A percentile compares a stretch with the other conserved stretches of the same genome.
Evolutionary conservation across 2,113 vertebrate species (phyloP).

Genomic region (Plecotus auritus): DNA sequence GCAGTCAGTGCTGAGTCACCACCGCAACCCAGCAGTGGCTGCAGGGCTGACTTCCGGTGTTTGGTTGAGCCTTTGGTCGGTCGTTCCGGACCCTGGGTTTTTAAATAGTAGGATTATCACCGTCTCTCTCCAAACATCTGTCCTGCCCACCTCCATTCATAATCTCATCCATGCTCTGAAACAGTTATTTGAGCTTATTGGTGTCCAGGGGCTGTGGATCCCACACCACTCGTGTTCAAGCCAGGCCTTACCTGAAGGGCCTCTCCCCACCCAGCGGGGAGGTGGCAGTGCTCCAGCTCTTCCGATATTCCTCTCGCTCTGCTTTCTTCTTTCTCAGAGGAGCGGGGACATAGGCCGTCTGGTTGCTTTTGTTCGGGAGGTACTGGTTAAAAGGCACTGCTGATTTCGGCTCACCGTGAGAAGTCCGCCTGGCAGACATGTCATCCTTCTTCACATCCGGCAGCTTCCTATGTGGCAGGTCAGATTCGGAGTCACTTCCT

Average conservation of each 20-base stretch:
- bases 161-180: neutral
- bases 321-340: constrained; percentile 88
- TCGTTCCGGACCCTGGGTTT: no score
- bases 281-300: constrained; percentile 94
- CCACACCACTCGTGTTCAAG: fast-evolving
- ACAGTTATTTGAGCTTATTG: neutral
- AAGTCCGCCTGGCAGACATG: constrained; percentile 93
- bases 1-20: no score
- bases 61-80: no score
- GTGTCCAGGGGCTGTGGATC: fast-evolving
- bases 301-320: constrained; percentile 86
- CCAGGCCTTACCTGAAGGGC: constrained; percentile 89
- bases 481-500: constrained; percentile 96
- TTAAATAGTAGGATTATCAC: neutral
- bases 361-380: constrained; percentile 97
- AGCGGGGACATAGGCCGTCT: constrained; percentile 89
- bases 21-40: no score
- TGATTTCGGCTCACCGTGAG: constrained; percentile 90
- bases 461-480: constrained; percentile 90
- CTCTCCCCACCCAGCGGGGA: constrained; percentile 91
- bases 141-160: neutral
- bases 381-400: constrained; percentile 98
- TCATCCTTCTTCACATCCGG: constrained; percentile 96
- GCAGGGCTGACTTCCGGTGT: no score
- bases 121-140: neutral